A percentile compares a stretch with the other conserved stretches of the same genome.
phyloP scores from a whole-genome alignment of 2,888 invertebrate species.

The Piscicola geometra region DNA sequence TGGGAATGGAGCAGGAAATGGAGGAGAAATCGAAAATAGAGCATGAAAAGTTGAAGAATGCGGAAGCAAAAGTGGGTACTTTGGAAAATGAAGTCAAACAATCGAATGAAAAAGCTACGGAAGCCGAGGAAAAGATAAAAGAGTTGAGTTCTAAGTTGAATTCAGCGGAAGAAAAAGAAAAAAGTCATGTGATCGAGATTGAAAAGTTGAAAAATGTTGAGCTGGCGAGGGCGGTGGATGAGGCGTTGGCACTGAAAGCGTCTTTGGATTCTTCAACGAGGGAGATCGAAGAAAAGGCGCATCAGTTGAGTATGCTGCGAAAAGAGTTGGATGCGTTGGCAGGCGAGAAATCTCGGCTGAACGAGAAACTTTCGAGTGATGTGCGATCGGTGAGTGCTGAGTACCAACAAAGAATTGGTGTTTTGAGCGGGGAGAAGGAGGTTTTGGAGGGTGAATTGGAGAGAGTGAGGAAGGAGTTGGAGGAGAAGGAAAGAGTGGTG shows the following conservation, averaged over 20 bases:
- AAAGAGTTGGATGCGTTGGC: background rate
- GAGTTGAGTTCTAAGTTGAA: background rate
- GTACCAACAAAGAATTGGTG: background rate
- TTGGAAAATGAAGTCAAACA: background rate
- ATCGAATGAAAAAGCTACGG: background rate
- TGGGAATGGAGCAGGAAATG: constrained; percentile 13
- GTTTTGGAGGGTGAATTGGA: constrained; percentile 4
- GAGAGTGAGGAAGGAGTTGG: background rate
- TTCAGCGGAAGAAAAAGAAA: constrained; percentile 8
- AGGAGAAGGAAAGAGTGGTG: background rate
- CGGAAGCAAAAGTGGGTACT: background rate
- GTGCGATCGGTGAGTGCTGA: too few species aligned
- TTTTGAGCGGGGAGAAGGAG: constrained; percentile 2
- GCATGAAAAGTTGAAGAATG: constrained; percentile 14
- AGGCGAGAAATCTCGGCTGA: background rate
- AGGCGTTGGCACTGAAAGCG: background rate
- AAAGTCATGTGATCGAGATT: background rate
- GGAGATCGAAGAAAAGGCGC: background rate
- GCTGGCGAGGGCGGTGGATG: background rate
- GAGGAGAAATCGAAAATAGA: background rate
- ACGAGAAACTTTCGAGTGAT: background rate
- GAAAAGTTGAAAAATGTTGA: constrained; percentile 13
- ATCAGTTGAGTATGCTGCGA: background rate
- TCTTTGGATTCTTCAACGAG: background rate
- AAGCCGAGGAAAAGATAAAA: constrained; percentile 3